phyloP scores from a whole-genome alignment of 2,888 invertebrate genomes.

The Furcula furcula region DNA sequence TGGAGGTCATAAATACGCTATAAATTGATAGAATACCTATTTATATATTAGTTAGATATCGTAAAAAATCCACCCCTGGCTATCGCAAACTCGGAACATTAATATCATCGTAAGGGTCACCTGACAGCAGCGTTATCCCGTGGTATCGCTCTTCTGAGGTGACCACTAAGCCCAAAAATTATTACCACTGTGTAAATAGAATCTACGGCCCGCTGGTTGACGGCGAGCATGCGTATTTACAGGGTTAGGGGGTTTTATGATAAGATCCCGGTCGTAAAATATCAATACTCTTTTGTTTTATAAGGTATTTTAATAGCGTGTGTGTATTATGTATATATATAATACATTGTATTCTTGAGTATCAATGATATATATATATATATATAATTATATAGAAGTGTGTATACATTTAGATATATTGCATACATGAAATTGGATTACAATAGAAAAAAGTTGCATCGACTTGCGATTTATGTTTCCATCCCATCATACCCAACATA shows the following conservation, averaged over 20 bases:
- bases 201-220: conserved; percentile 36
- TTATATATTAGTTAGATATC: conserved; percentile 20
- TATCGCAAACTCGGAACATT: conserved; percentile 39
- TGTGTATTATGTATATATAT: too few relatives aligned
- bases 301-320: too few relatives aligned
- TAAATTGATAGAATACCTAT: neutral
- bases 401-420: too few relatives aligned
- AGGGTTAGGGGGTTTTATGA: conserved; percentile 1
- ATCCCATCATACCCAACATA: too few relatives aligned
- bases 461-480: too few relatives aligned
- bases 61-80: conserved; percentile 32
- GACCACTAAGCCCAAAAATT: conserved; percentile 54
- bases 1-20: too few relatives aligned
- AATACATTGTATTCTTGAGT: too few relatives aligned
- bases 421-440: too few relatives aligned
- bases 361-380: too few relatives aligned
- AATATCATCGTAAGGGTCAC: conserved; percentile 58
- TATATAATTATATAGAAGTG: too few relatives aligned
- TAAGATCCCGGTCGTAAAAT: neutral
- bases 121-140: conserved; percentile 56
- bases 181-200: conserved; percentile 48
- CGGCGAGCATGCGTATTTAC: neutral
- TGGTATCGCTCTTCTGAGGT: conserved; percentile 43
- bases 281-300: neutral
- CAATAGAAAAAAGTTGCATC: too few relatives aligned